Evolutionary conservation across 2,113 vertebrate species (phyloP), one percentile per base, ranked within the genome.

Genomic region (Phyllostomus discolor): DNA sequence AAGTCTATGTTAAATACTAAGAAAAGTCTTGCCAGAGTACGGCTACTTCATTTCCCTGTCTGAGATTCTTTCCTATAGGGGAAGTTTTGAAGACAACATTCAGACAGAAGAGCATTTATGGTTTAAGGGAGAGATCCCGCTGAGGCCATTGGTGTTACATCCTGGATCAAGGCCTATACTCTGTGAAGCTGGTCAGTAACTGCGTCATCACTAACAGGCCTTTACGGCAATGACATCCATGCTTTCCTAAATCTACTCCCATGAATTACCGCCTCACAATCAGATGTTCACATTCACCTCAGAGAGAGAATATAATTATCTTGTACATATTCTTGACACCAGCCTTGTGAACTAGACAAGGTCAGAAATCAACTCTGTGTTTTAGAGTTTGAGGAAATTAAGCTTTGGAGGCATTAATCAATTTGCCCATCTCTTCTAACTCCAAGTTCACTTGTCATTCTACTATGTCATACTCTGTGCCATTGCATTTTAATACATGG

Each of bases 401-500:
- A 79, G 31, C 2, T 52, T 81, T 4, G 48, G 28, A 62, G 3
- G 66, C 1, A 41, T 33, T 75, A 8, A 82, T 50, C 31, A 54
- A 66, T 72, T 46, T 87, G 11, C 28, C 19, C 28, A 0, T 17
- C 31, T 26, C 4, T 85, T 92, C 24, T 75, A 73, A 38, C 31
- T 33, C 4, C 12, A 83, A 59, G 12, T 26, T 86, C 28, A 24
- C 2, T 88, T 66, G 50, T 76, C 7, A 57, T 86, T 66, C 43
- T 41, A 62, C 6, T 33, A 7, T 48, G 48, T 62, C 33, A 81
- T 35, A 33, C 9, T 48, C 20, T 86, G 78, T 90, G 20, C 2
- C 59, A 79, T 1, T 78, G 15, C 22, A 54, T 76, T 85, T 73
- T 59, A 96, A 94, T 31, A 79, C 1, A 83, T 57, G n/a, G 72